Percentiles rank a stretch among this genome's conserved stretches.
Evolutionary conservation across 2,113 vertebrate genomes (phyloP).

Genomic region (Condylura cristata): DNA sequence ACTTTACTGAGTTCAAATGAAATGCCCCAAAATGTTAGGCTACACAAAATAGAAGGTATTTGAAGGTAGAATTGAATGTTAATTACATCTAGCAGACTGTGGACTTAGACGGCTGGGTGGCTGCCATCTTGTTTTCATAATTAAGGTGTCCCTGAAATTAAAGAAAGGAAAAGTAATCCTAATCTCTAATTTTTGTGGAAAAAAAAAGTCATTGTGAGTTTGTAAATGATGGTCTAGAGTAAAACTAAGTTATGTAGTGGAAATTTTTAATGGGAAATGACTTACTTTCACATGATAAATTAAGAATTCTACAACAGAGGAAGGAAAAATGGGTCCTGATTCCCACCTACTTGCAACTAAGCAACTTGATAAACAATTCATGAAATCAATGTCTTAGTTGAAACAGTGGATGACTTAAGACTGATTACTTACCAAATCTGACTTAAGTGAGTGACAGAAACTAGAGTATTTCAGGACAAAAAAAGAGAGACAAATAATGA

Average conservation of each 20-base stretch:
- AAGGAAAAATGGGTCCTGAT: background rate
- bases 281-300: slow-evolving; percentile 34
- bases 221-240: background rate
- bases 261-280: background rate
- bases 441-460: background rate
- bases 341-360: background rate
- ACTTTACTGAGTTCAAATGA: slow-evolving; percentile 53
- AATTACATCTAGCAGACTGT: background rate
- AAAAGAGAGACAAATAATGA: background rate
- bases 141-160: background rate
- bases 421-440: background rate
- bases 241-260: background rate
- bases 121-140: background rate
- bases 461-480: background rate
- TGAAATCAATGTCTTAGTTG: background rate
- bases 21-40: background rate
- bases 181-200: slow-evolving; percentile 29
- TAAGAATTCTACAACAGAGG: background rate
- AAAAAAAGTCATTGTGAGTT: background rate
- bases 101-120: background rate
- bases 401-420: background rate
- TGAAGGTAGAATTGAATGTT: slow-evolving; percentile 11
- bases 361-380: background rate
- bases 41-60: background rate
- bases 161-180: background rate